Percentiles rank a stretch among this genome's conserved stretches.
Conservation (phyloP, 2,888 invertebrate species). For the Tachina grossa region DNA sequence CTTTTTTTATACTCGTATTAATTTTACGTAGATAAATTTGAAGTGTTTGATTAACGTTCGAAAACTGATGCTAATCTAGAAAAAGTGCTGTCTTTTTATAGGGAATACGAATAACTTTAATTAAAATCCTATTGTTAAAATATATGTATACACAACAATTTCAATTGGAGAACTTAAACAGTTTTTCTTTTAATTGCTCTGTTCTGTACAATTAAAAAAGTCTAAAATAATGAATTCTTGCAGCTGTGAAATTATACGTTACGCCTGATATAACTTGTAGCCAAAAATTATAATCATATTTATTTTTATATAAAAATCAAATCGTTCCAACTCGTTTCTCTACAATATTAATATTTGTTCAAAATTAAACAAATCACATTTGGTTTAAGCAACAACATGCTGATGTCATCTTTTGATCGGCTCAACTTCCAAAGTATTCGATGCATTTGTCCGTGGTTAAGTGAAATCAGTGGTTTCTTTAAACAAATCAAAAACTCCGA, state of each 20-base stretch:
- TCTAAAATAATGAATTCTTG: conserved; percentile 61
- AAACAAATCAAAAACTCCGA: too few relatives aligned
- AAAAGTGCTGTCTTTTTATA: conserved; percentile 47
- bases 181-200: conserved; percentile 16
- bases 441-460: too few relatives aligned
- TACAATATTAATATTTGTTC: not conserved
- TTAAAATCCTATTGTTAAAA: conserved; percentile 7
- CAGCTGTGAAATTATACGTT: conserved; percentile 78
- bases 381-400: too few relatives aligned
- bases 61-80: conserved; percentile 28
- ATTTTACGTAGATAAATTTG: not conserved
- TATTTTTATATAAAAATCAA: not conserved
- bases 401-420: too few relatives aligned
- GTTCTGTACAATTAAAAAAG: not conserved
- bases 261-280: conserved; percentile 32
- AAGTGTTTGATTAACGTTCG: conserved; percentile 1
- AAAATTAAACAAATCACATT: not conserved
- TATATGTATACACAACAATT: not conserved
- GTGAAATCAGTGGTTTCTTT: too few relatives aligned
- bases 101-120: conserved; percentile 25
- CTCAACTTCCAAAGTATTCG: too few relatives aligned
- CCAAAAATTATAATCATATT: conserved; percentile 6
- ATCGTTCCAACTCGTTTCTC: too few relatives aligned
- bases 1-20: not conserved
- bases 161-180: not conserved